These are phyloP conservation scores for Psammodynastes pulverulentus DNA, from an alignment of 2,113 vertebrate species.

Conservation along the genomic window DNA sequence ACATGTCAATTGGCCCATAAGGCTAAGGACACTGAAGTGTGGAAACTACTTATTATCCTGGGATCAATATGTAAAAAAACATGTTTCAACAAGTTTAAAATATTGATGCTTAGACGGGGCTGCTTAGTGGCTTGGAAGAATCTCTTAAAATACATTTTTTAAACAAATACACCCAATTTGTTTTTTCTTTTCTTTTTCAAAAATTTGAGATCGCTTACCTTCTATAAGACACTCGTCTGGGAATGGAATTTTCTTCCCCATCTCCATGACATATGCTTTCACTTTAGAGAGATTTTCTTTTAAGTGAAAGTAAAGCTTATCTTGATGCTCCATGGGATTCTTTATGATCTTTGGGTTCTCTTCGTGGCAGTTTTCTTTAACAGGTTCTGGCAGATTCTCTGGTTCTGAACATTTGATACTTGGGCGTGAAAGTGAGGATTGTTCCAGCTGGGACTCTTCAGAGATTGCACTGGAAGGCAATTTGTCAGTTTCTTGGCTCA, in stretches of 20 bases:
- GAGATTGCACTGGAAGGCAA: constrained; percentile 21
- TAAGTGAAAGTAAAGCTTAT: constrained; percentile 84
- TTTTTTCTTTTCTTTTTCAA: not conserved
- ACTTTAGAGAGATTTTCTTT: constrained; percentile 84
- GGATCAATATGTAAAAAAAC: rapidly evolving
- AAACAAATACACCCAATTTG: not conserved
- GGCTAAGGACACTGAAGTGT: not conserved
- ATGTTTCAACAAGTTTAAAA: not conserved
- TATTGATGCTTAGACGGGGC: not conserved
- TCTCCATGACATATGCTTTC: constrained; percentile 77
- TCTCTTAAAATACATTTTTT: not conserved
- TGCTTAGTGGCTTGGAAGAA: not conserved
- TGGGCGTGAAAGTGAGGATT: constrained; percentile 45
- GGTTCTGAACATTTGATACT: constrained; percentile 24
- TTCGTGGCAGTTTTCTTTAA: constrained; percentile 27
- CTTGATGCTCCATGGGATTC: constrained; percentile 57
- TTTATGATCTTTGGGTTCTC: constrained; percentile 33
- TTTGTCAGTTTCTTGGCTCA: constrained; percentile 55
- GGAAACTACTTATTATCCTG: not conserved
- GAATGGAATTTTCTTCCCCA: constrained; percentile 79
- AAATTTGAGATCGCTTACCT: constrained; percentile 72
- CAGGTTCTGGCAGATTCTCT: constrained; percentile 30
- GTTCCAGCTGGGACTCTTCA: constrained; percentile 36
- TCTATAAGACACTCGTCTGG: constrained; percentile 90
- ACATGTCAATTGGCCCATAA: not conserved